Evolutionary conservation across 1,140 invertebrate species (phyloP).

Genomic region (Drosophila arizonae): DNA sequence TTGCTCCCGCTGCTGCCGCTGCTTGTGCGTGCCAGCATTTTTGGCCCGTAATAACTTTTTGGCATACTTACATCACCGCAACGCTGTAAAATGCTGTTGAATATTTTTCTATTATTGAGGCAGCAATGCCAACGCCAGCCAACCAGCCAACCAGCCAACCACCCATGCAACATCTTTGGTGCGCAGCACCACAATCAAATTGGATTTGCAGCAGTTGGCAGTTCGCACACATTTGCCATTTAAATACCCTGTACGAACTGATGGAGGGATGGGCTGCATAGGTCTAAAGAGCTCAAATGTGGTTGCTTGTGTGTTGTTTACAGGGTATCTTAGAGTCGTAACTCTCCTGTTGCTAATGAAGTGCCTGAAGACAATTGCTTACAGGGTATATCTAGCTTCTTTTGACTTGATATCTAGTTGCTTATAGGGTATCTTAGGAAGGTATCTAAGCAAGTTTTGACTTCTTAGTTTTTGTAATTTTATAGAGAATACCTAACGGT

Average conservation of each 20-base stretch:
- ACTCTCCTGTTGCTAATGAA: too few species aligned
- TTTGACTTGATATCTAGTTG: too few species aligned
- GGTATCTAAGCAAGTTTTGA: too few species aligned
- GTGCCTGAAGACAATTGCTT: too few species aligned
- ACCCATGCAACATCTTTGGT: not conserved
- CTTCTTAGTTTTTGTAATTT: too few species aligned
- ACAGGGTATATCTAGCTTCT: too few species aligned
- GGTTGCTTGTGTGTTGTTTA: too few species aligned
- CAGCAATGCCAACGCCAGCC: constrained; percentile 3
- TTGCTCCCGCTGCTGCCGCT: constrained; percentile 12
- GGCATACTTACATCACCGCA: constrained; percentile 70
- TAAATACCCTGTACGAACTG: not conserved
- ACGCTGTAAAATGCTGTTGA: constrained; percentile 71
- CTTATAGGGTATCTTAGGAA: too few species aligned
- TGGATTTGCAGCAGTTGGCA: constrained; percentile 1
- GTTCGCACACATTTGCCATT: constrained; percentile 14
- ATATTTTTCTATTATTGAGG: constrained; percentile 74
- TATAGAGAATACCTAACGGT: too few species aligned
- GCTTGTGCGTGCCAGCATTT: constrained; percentile 54
- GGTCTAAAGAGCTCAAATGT: too few species aligned
- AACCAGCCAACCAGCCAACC: not conserved
- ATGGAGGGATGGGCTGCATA: not conserved
- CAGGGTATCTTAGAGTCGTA: too few species aligned
- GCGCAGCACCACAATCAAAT: constrained; percentile 14
- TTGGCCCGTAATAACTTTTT: constrained; percentile 41